Conservation (phyloP, 2,888 invertebrate genomes). For the Eudemis profundana region DNA sequence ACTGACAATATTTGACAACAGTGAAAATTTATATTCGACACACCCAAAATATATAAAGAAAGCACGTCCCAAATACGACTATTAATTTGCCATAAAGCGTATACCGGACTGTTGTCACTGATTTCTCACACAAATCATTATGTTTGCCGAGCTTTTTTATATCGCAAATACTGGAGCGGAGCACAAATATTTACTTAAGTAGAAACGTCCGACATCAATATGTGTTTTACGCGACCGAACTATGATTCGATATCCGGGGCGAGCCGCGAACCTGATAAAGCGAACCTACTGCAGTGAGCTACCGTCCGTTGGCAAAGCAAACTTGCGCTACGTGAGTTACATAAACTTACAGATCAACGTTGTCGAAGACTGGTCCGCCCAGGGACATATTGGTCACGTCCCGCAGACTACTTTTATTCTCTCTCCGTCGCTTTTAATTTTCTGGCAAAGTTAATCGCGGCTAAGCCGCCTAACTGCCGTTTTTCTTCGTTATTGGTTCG, state of each 20-base stretch:
- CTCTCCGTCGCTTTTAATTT: slow-evolving; percentile 77
- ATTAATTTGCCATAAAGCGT: background rate
- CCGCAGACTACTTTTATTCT: slow-evolving; percentile 76
- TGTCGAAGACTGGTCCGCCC: slow-evolving; percentile 58
- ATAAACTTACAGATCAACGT: slow-evolving; percentile 67
- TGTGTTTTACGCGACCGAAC: slow-evolving; percentile 65
- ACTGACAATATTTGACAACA: no score
- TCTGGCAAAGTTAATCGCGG: slow-evolving; percentile 69
- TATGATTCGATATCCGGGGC: slow-evolving; percentile 71
- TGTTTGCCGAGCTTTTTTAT: background rate
- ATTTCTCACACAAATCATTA: background rate
- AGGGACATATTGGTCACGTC: slow-evolving; percentile 82
- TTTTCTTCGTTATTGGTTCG: slow-evolving; percentile 66
- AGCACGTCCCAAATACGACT: background rate
- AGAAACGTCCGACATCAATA: slow-evolving; percentile 57
- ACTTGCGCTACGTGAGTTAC: slow-evolving; percentile 77
- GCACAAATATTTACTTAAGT: slow-evolving; percentile 37
- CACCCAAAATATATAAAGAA: background rate
- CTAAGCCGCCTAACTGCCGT: slow-evolving; percentile 64
- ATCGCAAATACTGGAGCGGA: background rate
- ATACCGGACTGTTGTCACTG: background rate
- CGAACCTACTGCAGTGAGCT: slow-evolving; percentile 59
- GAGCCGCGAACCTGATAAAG: slow-evolving; percentile 55
- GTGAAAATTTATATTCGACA: no score
- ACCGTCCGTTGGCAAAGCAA: slow-evolving; percentile 78